These are phyloP conservation scores for Drosophila borealis DNA, from an alignment of 2,888 invertebrate genomes.

Conservation along the genomic window DNA sequence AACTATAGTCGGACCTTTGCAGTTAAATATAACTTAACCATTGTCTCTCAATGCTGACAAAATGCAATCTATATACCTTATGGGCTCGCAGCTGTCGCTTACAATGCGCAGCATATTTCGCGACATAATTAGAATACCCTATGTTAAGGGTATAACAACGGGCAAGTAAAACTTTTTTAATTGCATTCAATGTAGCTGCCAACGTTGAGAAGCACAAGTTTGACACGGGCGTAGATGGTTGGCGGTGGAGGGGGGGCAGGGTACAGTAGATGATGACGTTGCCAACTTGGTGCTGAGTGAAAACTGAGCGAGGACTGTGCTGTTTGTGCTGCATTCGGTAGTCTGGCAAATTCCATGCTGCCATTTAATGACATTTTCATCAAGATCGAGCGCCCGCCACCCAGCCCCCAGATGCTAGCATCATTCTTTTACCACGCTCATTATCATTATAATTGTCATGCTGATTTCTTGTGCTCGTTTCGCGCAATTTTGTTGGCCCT, in stretches of 20 bases:
- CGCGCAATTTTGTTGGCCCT: constrained; percentile 31
- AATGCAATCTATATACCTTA: background rate
- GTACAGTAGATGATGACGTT: constrained; percentile 45
- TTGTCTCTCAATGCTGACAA: too few species aligned
- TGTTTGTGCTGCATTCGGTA: constrained; percentile 10
- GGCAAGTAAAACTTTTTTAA: constrained; percentile 68
- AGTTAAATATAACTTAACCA: too few species aligned
- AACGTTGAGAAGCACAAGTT: constrained; percentile 41
- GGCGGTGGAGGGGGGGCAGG: background rate
- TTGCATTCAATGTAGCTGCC: constrained; percentile 76
- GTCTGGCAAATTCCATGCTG: constrained; percentile 49
- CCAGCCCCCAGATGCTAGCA: background rate
- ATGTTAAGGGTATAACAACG: constrained; percentile 6
- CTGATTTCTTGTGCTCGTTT: constrained; percentile 61
- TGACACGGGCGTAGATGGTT: constrained; percentile 4
- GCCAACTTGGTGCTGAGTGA: constrained; percentile 51
- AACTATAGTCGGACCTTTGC: too few species aligned
- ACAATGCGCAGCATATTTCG: background rate
- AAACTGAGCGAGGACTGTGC: constrained; percentile 3
- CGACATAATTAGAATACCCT: constrained; percentile 6
- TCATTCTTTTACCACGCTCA: constrained; percentile 51
- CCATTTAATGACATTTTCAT: constrained; percentile 76
- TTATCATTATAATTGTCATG: constrained; percentile 79
- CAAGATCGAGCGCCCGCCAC: constrained; percentile 36
- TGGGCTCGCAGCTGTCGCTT: background rate